These are phyloP conservation scores for Muscicapa striata DNA, from an alignment of 2,797 vertebrate species.

Conservation along the genomic window DNA sequence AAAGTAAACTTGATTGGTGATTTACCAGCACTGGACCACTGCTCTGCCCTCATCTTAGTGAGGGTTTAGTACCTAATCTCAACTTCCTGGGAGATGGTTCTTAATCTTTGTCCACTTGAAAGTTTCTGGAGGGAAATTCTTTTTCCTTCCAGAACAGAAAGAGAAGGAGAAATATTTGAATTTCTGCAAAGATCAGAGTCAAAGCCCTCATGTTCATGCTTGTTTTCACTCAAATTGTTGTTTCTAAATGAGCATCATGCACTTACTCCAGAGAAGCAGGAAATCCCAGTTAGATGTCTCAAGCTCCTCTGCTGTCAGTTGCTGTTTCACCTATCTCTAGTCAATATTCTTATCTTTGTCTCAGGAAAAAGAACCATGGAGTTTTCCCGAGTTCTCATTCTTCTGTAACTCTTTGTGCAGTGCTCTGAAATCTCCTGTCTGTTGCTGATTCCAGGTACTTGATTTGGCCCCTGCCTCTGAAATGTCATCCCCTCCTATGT, in stretches of 20 bases:
- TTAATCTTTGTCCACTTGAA: neutral
- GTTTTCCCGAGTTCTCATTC: constrained; percentile 35
- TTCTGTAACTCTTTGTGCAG: constrained; percentile 39
- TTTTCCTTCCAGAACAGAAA: neutral
- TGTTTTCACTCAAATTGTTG: neutral
- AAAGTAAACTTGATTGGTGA: neutral
- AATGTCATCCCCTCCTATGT: neutral
- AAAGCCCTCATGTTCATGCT: neutral
- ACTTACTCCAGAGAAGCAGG: neutral
- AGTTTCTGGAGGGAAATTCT: neutral
- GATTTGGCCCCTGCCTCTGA: constrained; percentile 22
- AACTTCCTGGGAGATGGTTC: neutral
- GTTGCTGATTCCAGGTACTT: neutral
- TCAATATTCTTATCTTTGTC: constrained; percentile 39
- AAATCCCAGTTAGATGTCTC: constrained; percentile 41
- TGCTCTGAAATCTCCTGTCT: neutral
- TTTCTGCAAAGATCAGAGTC: neutral
- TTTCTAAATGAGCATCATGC: constrained; percentile 7
- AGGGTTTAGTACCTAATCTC: neutral
- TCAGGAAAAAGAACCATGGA: constrained; percentile 31
- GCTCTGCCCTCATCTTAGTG: neutral
- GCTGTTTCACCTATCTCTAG: constrained; percentile 53
- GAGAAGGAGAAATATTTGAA: neutral
- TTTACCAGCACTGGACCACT: neutral
- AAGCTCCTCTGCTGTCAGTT: constrained; percentile 27